Conservation (phyloP, 2,888 invertebrate species). For the Norana najaformis region DNA sequence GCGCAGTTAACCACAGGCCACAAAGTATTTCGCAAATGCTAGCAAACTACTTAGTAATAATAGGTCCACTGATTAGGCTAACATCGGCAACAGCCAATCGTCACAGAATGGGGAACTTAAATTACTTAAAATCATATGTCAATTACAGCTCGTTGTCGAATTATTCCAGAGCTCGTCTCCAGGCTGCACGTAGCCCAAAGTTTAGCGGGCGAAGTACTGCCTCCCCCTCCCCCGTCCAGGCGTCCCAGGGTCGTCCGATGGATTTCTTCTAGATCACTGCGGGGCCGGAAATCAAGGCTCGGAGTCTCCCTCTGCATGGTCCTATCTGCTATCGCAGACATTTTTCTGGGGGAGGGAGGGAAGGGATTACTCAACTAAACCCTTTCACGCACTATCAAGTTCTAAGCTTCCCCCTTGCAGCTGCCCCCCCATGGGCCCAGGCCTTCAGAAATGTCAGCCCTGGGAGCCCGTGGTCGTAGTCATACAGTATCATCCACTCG, state of each 20-base stretch:
- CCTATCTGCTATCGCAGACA: not conserved
- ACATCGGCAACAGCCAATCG: not conserved
- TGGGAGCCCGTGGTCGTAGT: not conserved
- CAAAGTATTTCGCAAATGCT: not conserved
- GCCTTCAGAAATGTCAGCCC: not conserved
- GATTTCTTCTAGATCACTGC: too few species aligned
- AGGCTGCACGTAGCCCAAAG: not conserved
- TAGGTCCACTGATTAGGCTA: not conserved
- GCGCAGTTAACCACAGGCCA: not conserved
- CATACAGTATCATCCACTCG: not conserved
- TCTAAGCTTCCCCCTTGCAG: not conserved
- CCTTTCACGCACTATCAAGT: not conserved
- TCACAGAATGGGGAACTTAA: not conserved
- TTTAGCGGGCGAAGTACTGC: not conserved
- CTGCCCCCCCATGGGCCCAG: too few species aligned
- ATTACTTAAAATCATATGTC: not conserved
- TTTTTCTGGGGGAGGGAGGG: too few species aligned
- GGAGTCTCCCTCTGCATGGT: too few species aligned
- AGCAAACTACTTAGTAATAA: not conserved
- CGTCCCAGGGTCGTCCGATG: not conserved
- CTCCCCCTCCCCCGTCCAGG: not conserved
- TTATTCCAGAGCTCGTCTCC: not conserved
- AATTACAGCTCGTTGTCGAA: not conserved
- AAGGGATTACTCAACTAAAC: not conserved
- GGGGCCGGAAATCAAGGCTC: not conserved